Percentiles rank a stretch among this genome's conserved stretches.
Evolutionary conservation across 2,888 invertebrate genomes (phyloP).

Genomic region (Coelinius sp.): DNA sequence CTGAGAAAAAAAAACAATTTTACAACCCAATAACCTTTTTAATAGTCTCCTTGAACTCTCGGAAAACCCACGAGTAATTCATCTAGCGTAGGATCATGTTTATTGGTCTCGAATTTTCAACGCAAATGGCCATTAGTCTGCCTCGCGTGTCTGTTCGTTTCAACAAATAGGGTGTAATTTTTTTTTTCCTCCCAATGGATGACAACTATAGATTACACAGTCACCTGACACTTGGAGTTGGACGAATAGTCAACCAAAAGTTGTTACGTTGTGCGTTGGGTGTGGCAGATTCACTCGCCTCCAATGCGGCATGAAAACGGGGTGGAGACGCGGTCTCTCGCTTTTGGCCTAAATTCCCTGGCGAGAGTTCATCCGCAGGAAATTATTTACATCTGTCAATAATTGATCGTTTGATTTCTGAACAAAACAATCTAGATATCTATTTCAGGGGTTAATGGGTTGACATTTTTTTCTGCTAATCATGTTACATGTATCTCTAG

Average conservation of each 20-base stretch:
- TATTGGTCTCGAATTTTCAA: neutral
- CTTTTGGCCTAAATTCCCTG: constrained; percentile 3
- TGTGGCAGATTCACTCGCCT: constrained; percentile 16
- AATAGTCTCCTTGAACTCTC: neutral
- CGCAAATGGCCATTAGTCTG: neutral
- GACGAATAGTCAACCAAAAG: neutral
- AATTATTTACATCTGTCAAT: neutral
- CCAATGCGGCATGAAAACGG: neutral
- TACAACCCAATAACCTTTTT: neutral
- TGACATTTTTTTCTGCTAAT: neutral
- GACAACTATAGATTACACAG: neutral
- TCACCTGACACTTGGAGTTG: neutral
- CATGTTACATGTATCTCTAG: too few species aligned
- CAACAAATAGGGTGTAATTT: neutral
- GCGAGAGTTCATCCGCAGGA: neutral
- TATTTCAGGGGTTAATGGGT: neutral
- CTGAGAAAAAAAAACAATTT: neutral
- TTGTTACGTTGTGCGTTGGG: neutral
- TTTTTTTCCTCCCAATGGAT: neutral
- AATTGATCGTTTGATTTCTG: neutral
- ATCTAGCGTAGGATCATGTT: neutral
- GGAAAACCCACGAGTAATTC: neutral
- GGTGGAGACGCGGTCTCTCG: neutral
- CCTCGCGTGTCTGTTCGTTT: neutral
- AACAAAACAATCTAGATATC: neutral